Conservation (phyloP, 2,113 vertebrate genomes). For the Ascaphus truei region DNA sequence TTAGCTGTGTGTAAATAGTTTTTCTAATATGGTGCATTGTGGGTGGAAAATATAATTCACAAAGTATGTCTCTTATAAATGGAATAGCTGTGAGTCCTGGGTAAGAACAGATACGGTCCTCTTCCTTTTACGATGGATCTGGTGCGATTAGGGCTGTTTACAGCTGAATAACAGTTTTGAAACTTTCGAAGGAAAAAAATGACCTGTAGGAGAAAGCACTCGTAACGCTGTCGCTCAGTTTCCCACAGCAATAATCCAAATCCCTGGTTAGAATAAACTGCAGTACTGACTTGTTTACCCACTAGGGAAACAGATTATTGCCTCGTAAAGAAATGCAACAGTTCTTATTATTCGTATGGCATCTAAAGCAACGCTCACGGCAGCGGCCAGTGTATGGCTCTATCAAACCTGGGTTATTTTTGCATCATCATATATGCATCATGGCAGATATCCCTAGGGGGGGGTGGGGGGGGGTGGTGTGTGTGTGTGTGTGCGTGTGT, state of each 20-base stretch:
- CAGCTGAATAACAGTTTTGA: constrained; percentile 16
- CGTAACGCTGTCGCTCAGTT: constrained; percentile 23
- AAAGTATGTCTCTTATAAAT: background rate
- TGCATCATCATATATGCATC: too few species aligned
- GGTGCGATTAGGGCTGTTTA: constrained; percentile 5
- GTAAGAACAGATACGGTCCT: background rate
- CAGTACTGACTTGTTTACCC: constrained; percentile 26
- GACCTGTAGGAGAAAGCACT: constrained; percentile 1
- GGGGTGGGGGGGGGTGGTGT: too few species aligned
- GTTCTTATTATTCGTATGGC: constrained; percentile 17
- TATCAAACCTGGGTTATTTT: background rate
- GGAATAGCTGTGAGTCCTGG: background rate
- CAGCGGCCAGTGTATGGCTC: background rate
- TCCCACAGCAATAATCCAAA: constrained; percentile 10
- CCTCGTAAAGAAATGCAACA: constrained; percentile 17
- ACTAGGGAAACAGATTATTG: constrained; percentile 26
- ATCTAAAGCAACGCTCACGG: constrained; percentile 10
- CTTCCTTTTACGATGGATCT: background rate
- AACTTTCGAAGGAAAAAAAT: constrained; percentile 18
- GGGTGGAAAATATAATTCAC: too few species aligned
- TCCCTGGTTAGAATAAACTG: constrained; percentile 25
- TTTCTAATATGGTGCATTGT: too few species aligned
- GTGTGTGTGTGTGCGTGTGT: background rate
- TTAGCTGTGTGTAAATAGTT: too few species aligned
- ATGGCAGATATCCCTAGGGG: background rate